These are phyloP conservation scores for Oreohelix idahoensis DNA, from an alignment of 1,140 invertebrate genomes.

Conservation along the genomic window DNA sequence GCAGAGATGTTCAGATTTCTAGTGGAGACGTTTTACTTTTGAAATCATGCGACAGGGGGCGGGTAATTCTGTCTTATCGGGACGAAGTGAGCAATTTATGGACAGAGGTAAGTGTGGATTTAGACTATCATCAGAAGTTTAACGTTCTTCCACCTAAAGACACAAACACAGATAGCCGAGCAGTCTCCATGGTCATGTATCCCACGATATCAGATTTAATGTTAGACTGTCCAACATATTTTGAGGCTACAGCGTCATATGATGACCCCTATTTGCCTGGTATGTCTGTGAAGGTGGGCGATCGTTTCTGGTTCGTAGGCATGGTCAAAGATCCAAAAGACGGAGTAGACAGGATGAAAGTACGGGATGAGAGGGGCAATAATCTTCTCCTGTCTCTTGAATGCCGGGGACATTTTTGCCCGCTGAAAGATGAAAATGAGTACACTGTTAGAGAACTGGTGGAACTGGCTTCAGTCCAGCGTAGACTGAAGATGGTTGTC, in stretches of 20 bases:
- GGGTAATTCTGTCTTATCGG: constrained; percentile 24
- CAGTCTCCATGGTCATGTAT: constrained; percentile 41
- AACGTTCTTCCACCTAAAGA: constrained; percentile 46
- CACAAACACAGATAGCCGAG: neutral
- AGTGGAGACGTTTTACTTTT: constrained; percentile 47
- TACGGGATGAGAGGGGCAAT: constrained; percentile 37
- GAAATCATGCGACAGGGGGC: constrained; percentile 9
- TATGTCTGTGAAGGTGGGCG: constrained; percentile 44
- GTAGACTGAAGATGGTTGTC: constrained; percentile 37
- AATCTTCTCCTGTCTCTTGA: constrained; percentile 28
- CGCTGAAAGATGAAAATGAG: constrained; percentile 30
- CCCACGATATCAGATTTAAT: constrained; percentile 48
- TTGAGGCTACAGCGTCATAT: constrained; percentile 45
- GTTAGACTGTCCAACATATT: constrained; percentile 49
- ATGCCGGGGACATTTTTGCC: constrained; percentile 43
- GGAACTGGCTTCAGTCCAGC: constrained; percentile 42
- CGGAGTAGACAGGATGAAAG: constrained; percentile 35
- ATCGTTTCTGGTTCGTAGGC: constrained; percentile 44
- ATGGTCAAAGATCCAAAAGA: constrained; percentile 27
- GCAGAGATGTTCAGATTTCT: constrained; percentile 27
- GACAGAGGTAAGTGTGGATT: constrained; percentile 25
- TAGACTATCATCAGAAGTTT: constrained; percentile 42
- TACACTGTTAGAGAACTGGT: constrained; percentile 47
- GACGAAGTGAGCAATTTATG: neutral
- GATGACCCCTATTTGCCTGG: constrained; percentile 49